Percentiles rank a stretch among this genome's conserved stretches.
Evolutionary conservation across 2,797 vertebrate species (phyloP).

Genomic region (Podarcis lilfordi): DNA sequence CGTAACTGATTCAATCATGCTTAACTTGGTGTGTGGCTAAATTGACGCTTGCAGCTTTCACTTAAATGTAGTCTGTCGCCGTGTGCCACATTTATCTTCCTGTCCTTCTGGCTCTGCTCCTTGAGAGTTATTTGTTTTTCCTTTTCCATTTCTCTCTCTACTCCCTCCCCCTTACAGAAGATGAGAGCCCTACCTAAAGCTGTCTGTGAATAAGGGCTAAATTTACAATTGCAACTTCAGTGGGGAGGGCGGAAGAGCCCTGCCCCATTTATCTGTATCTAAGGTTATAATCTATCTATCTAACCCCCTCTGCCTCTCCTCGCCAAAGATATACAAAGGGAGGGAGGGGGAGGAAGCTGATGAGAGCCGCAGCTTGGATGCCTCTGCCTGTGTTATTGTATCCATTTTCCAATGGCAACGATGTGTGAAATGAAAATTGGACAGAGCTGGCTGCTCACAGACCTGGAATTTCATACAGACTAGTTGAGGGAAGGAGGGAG

Average conservation of each 20-base stretch:
- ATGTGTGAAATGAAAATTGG: slow-evolving; percentile 78
- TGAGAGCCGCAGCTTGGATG: slow-evolving; percentile 3
- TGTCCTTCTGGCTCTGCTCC: neutral
- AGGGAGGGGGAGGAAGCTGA: slow-evolving; percentile 15
- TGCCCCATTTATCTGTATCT: slow-evolving; percentile 16
- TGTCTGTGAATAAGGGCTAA: neutral
- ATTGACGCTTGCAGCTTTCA: neutral
- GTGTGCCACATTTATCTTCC: neutral
- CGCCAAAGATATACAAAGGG: neutral
- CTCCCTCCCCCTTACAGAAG: neutral
- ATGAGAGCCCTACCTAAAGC: neutral
- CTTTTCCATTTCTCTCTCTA: neutral
- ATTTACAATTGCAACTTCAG: neutral
- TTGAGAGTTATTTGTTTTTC: neutral
- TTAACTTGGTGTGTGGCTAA: neutral
- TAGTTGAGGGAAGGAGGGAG: slow-evolving; percentile 32
- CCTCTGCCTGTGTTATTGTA: slow-evolving; percentile 62
- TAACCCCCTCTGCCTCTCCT: neutral
- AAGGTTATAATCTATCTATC: slow-evolving; percentile 34
- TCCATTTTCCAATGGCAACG: slow-evolving; percentile 72
- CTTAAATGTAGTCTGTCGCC: slow-evolving; percentile 1
- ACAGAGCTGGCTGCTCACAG: slow-evolving; percentile 71
- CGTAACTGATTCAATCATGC: neutral
- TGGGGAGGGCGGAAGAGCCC: neutral
- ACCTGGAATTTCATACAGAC: slow-evolving; percentile 57